Percentiles rank a stretch among this genome's conserved stretches.
These are phyloP conservation scores for Coccyzus lansbergi DNA, from an alignment of 2,797 vertebrate species.

Conservation along the genomic window DNA sequence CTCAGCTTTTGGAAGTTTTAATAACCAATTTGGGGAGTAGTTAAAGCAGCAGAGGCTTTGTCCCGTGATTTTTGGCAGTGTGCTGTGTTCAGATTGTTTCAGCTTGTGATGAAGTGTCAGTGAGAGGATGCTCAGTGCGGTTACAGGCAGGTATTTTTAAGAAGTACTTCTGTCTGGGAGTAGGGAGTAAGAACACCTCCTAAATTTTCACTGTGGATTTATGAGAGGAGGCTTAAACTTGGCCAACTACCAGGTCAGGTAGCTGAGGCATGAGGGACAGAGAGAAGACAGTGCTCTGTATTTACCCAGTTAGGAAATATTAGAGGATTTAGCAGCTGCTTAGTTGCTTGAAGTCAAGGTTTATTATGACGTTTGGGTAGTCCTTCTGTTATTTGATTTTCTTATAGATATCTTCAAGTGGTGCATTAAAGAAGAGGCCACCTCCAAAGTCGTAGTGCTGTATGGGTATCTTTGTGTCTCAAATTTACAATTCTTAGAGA, in stretches of 20 bases:
- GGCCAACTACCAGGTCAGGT: rapidly evolving
- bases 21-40: neutral
- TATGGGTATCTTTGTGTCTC: neutral
- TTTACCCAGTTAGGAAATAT: neutral
- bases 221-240: neutral
- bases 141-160: neutral
- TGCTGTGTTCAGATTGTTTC: neutral
- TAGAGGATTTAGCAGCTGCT: neutral
- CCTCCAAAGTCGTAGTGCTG: neutral
- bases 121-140: neutral
- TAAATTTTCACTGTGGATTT: neutral
- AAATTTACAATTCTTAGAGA: neutral
- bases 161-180: neutral
- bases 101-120: neutral
- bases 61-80: neutral
- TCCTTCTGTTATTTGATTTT: neutral
- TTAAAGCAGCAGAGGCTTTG: neutral
- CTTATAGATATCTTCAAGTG: neutral
- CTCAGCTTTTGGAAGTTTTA: neutral
- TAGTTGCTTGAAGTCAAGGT: neutral
- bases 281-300: neutral
- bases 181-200: too few relatives aligned
- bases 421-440: neutral
- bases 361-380: neutral
- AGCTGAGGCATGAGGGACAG: neutral